These are phyloP conservation scores for Neostethus bicornis DNA, from an alignment of 2,797 vertebrate species.

Conservation along the genomic window DNA sequence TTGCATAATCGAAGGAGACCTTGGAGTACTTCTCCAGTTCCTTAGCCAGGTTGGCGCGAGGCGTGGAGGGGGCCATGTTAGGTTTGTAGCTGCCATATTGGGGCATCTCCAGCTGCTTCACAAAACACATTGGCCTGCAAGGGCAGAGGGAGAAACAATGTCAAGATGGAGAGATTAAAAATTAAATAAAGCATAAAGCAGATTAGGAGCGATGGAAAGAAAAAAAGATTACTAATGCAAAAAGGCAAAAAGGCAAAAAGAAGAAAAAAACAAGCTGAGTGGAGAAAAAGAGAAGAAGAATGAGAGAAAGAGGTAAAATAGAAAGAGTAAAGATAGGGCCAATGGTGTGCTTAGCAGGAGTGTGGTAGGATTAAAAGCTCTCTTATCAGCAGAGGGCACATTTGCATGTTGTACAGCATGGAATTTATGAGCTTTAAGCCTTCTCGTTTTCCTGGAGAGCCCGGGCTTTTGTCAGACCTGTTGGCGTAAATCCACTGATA, in stretches of 20 bases:
- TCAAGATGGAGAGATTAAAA: slow-evolving; percentile 23
- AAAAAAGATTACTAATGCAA: slow-evolving; percentile 35
- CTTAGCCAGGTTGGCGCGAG: slow-evolving; percentile 95
- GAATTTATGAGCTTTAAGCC: slow-evolving; percentile 80
- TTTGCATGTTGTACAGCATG: slow-evolving; percentile 81
- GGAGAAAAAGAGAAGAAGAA: slow-evolving; percentile 25
- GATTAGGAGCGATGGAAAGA: slow-evolving; percentile 12
- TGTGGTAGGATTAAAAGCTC: slow-evolving; percentile 80
- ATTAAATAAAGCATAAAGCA: slow-evolving; percentile 8
- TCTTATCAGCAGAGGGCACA: slow-evolving; percentile 81
- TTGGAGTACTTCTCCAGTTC: slow-evolving; percentile 99
- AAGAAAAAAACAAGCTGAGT: slow-evolving; percentile 31
- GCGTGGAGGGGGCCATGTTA: slow-evolving; percentile 88
- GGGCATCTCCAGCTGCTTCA: slow-evolving; percentile 96
- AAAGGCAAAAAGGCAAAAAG: slow-evolving; percentile 41
- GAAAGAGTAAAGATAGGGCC: slow-evolving; percentile 65
- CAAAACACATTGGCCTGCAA: slow-evolving; percentile 97
- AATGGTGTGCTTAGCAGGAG: slow-evolving; percentile 69
- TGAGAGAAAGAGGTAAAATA: slow-evolving; percentile 46
- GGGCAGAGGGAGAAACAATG: slow-evolving; percentile 23
- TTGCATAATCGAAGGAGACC: slow-evolving; percentile 99
- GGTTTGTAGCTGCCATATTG: slow-evolving; percentile 92
- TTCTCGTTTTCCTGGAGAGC: slow-evolving; percentile 78
- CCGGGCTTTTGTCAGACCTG: slow-evolving; percentile 71
- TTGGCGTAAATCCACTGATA: slow-evolving; percentile 74